phyloP scores from a whole-genome alignment of 2,113 vertebrate species.

The Pedetes capensis region DNA sequence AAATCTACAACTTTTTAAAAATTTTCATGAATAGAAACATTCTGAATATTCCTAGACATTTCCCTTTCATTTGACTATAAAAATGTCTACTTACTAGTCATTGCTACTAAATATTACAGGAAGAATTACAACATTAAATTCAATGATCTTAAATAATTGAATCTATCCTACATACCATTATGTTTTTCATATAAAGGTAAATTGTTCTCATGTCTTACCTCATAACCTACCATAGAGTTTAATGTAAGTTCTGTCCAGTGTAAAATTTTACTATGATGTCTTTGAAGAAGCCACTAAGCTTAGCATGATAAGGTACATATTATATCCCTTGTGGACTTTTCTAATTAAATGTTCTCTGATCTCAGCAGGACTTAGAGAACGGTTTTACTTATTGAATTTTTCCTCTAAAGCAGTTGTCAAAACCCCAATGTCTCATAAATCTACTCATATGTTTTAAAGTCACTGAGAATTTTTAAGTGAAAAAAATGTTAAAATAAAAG shows the following conservation, averaged over 20 bases:
- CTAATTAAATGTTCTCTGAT: constrained; percentile 29
- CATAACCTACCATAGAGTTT: neutral
- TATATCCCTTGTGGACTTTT: neutral
- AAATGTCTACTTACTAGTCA: neutral
- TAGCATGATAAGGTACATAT: neutral
- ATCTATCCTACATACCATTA: neutral
- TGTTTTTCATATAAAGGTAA: constrained; percentile 14
- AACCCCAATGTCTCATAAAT: constrained; percentile 33
- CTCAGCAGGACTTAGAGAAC: constrained; percentile 5
- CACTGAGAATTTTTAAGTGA: constrained; percentile 33
- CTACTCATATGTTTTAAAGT: constrained; percentile 42
- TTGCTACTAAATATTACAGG: too few relatives aligned
- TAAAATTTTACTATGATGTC: neutral
- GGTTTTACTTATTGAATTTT: constrained; percentile 29
- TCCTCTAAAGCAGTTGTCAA: constrained; percentile 48
- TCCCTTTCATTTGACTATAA: neutral
- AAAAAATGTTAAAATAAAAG: constrained; percentile 22
- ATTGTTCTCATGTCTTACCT: neutral
- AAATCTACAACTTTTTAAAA: neutral
- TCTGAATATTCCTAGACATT: neutral
- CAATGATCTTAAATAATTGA: neutral
- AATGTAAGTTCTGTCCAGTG: neutral
- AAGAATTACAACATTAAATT: neutral
- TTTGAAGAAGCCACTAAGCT: neutral
- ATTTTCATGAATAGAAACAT: neutral